Conservation (phyloP, 2,888 invertebrate genomes). For the Papilio demoleus region DNA sequence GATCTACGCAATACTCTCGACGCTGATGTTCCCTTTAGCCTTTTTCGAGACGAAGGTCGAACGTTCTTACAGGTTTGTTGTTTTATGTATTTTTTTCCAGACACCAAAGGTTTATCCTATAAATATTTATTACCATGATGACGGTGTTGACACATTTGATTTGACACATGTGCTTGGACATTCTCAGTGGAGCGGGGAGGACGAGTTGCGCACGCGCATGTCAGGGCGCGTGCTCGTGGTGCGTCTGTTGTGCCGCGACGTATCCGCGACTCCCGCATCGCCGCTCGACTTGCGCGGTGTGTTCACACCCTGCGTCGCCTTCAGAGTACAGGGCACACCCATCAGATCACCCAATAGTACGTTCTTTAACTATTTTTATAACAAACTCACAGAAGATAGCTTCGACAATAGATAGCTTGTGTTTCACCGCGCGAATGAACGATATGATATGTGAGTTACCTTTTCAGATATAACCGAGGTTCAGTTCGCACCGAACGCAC, state of each 20-base stretch:
- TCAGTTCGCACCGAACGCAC: conserved; percentile 87
- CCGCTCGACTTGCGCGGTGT: conserved; percentile 83
- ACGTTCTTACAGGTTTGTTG: conserved; percentile 90
- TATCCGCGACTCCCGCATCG: conserved; percentile 79
- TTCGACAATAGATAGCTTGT: too few relatives aligned
- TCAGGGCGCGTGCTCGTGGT: conserved; percentile 92
- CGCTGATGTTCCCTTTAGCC: conserved; percentile 90
- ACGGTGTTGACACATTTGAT: neutral
- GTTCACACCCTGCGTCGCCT: conserved; percentile 93
- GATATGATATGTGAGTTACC: neutral
- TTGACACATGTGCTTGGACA: neutral
- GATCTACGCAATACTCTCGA: conserved; percentile 90
- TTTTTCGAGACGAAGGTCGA: conserved; percentile 91
- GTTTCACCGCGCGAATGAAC: too few relatives aligned
- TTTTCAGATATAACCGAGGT: conserved; percentile 91
- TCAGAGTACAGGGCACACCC: conserved; percentile 92
- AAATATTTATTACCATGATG: neutral
- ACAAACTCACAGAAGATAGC: too few relatives aligned
- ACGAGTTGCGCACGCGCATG: conserved; percentile 89
- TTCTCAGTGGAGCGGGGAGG: conserved; percentile 92
- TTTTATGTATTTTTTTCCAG: too few relatives aligned
- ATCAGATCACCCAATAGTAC: conserved; percentile 85
- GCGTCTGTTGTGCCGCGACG: conserved; percentile 90
- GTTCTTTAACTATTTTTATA: conserved; percentile 47
- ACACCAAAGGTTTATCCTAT: neutral